A percentile compares a stretch with the other conserved stretches of the same genome.
Conservation (phyloP, 2,888 invertebrate species). For the Amphipoea oculea region DNA sequence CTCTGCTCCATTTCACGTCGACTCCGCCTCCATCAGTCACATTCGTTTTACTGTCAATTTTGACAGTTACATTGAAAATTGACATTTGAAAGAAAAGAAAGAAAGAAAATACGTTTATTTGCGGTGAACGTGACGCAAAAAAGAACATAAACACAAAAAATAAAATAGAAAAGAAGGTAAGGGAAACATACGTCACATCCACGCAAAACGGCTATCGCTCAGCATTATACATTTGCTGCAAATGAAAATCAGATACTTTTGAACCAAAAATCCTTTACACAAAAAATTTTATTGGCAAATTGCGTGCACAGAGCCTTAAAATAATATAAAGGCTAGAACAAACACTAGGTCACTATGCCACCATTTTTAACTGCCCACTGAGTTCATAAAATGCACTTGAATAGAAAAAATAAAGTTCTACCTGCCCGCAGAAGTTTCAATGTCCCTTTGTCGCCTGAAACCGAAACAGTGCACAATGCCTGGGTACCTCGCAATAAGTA, state of each 20-base stretch:
- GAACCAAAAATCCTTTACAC: not conserved
- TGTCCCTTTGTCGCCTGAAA: conserved; percentile 27
- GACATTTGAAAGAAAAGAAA: not conserved
- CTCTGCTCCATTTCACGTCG: too few relatives aligned
- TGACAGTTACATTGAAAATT: not conserved
- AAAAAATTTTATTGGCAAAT: not conserved
- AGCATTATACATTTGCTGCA: too few relatives aligned
- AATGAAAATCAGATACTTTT: not conserved
- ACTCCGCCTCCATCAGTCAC: too few relatives aligned
- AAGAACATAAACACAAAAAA: too few relatives aligned
- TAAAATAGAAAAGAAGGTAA: too few relatives aligned
- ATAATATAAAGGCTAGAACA: not conserved
- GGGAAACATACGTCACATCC: too few relatives aligned
- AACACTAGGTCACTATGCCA: not conserved
- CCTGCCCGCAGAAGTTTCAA: conserved; percentile 16
- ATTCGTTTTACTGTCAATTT: not conserved
- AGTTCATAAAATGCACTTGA: conserved; percentile 6
- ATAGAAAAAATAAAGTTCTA: conserved; percentile 4
- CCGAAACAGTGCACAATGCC: conserved; percentile 34
- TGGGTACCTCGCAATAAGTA: conserved; percentile 12
- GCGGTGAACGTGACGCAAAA: too few relatives aligned
- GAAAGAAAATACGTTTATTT: too few relatives aligned
- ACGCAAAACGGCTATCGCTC: too few relatives aligned
- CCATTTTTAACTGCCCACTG: not conserved
- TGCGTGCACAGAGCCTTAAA: not conserved